These are phyloP conservation scores for Yponomeuta malinellus DNA, from an alignment of 2,888 invertebrate genomes.

Conservation along the genomic window DNA sequence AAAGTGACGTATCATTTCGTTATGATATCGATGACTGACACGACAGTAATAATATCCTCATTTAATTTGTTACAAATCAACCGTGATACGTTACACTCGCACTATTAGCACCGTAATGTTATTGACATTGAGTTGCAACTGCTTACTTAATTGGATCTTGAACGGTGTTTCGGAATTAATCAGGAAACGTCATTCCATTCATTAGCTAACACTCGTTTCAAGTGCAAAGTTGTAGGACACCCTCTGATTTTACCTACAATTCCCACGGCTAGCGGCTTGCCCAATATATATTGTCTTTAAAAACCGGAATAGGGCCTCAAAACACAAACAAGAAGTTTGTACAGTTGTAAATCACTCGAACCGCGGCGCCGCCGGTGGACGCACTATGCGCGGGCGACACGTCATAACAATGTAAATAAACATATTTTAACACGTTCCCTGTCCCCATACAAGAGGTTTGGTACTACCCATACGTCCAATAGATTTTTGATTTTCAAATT, in stretches of 20 bases:
- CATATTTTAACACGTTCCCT: conserved; percentile 11
- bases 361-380: not conserved
- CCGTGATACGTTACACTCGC: conserved; percentile 1
- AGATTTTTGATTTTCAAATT: no score
- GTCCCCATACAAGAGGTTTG: no score
- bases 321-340: not conserved
- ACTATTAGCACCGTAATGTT: not conserved
- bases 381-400: not conserved
- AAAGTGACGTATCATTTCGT: conserved; percentile 69
- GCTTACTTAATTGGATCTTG: not conserved
- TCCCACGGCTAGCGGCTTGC: not conserved
- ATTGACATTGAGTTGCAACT: not conserved
- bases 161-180: not conserved
- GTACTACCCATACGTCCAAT: no score
- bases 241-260: not conserved
- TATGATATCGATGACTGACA: conserved; percentile 69
- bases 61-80: conserved; percentile 68
- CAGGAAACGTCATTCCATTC: not conserved
- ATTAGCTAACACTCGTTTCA: not conserved
- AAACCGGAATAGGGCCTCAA: not conserved
- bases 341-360: not conserved
- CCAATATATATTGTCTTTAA: not conserved
- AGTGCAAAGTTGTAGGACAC: not conserved
- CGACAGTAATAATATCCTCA: conserved; percentile 65
- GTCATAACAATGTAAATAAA: conserved; percentile 11